Evolutionary conservation across 2,113 vertebrate genomes (phyloP).

Genomic region (Sylvietta virens): DNA sequence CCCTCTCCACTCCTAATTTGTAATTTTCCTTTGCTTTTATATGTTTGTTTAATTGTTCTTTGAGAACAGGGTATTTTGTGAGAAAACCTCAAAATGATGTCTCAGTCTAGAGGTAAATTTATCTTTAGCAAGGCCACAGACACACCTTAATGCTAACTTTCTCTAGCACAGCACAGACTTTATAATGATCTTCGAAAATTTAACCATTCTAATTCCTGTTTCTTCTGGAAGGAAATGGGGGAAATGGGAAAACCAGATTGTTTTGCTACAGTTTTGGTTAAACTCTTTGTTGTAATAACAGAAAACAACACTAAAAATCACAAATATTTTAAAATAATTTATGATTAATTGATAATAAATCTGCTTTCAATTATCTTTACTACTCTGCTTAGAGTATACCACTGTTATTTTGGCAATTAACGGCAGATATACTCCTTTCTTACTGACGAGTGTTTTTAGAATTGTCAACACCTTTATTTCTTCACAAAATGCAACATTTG

Average conservation of each 20-base stretch:
- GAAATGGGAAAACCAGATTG: not conserved
- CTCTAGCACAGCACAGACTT: not conserved
- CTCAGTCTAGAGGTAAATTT: not conserved
- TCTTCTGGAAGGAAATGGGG: not conserved
- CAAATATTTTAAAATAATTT: not conserved
- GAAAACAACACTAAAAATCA: not conserved
- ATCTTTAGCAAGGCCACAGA: not conserved
- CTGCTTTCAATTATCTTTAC: not conserved
- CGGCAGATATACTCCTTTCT: not conserved
- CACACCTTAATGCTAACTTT: not conserved
- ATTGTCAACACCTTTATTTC: not conserved
- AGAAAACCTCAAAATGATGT: not conserved
- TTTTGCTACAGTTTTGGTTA: not conserved
- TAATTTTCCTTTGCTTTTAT: not conserved
- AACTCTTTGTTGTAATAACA: not conserved
- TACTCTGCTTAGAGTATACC: not conserved
- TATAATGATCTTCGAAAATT: conserved; percentile 32
- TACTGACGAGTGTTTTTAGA: not conserved
- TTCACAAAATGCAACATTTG: not conserved
- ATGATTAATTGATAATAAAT: not conserved
- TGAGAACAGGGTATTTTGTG: not conserved
- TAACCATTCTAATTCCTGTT: conserved; percentile 1
- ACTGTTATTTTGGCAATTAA: not conserved
- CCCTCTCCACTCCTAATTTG: not conserved
- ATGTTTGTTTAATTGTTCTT: not conserved